Base-by-base conservation (phyloP, 2,888 invertebrate genomes). In the Spicauda simplicius region DNA sequence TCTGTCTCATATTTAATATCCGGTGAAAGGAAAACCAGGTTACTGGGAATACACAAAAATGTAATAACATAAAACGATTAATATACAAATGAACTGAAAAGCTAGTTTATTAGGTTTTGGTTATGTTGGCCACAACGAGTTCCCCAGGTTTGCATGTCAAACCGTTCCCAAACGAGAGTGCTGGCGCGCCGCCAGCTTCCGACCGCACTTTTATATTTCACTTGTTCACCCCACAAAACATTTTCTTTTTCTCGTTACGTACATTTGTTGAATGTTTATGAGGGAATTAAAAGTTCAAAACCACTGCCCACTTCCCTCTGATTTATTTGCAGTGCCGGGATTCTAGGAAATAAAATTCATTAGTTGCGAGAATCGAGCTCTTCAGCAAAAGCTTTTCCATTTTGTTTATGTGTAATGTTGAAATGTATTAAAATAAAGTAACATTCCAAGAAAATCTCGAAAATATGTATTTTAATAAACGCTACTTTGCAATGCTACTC, bases 121-220 rank as follows among this genome's bases (percentile, higher is more conserved):
- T 65, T 58, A 58, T 53, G 64, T 58, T 65, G 45, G 58, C 64
- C 45, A 53, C 58, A 65, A 58, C 53, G 58, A 64, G 58, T 65
- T 58, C 58, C 57, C 64, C 64, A 64, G 60, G 54, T 66, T 66
- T 66, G 69, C 70, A 70, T 72, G 72, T 73, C 71, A 72, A 70
- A 71, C 68, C 68, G 56, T 54, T 71, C 67, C 69, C 70, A 69
- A 71, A 71, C 69, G 71, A 71, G 69, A 66, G 68, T 65, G 63
- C 70, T 77, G 77, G 76, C 76, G 53, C 61, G 16, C 57, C 41
- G 73, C 76, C 76, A 75, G 71, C 56, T 70, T 61, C 69, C 69
- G 64, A 66, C 70, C 72, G 55, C 74, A 69, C 67, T 74, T 75
- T 75, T 69, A 72, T 73, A 72, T 74, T 74, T 73, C 70, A 73